These are phyloP conservation scores for Xiphydria camelus DNA, from an alignment of 2,888 invertebrate species.

Conservation along the genomic window DNA sequence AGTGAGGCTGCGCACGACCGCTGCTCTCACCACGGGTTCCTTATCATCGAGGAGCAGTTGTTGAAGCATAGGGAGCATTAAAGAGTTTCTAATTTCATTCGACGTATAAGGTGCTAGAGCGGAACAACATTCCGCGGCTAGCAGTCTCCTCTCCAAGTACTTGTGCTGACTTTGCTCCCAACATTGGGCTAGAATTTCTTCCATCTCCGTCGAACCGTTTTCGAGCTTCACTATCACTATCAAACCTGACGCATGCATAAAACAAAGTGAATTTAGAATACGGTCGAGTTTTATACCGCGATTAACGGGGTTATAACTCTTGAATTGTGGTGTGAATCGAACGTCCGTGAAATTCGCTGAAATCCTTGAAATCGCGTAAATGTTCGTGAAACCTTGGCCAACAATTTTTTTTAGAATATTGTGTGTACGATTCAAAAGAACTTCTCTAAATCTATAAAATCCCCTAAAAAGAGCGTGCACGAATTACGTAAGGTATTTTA, in stretches of 20 bases:
- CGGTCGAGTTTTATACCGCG: too few species aligned
- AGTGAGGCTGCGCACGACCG: conserved; percentile 66
- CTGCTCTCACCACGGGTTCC: conserved; percentile 65
- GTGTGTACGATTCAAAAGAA: too few species aligned
- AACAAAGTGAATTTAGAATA: not conserved
- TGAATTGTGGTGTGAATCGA: too few species aligned
- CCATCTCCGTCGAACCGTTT: conserved; percentile 63
- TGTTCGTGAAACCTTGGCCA: too few species aligned
- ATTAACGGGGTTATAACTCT: too few species aligned
- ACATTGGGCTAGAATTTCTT: conserved; percentile 71
- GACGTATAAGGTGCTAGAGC: conserved; percentile 69
- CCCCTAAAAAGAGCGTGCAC: too few species aligned
- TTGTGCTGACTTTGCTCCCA: conserved; percentile 75
- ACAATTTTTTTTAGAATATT: too few species aligned
- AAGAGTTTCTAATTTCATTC: conserved; percentile 67
- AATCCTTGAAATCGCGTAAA: too few species aligned
- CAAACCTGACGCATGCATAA: conserved; percentile 48
- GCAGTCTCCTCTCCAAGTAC: conserved; percentile 66
- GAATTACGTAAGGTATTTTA: too few species aligned
- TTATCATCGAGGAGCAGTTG: conserved; percentile 72
- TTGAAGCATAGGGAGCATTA: conserved; percentile 72
- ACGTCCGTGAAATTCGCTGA: too few species aligned
- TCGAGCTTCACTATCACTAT: conserved; percentile 58
- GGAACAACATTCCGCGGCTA: conserved; percentile 72
- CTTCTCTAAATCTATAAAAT: too few species aligned